Conservation (phyloP, 2,113 vertebrate genomes). For the Sceloporus undulatus region DNA sequence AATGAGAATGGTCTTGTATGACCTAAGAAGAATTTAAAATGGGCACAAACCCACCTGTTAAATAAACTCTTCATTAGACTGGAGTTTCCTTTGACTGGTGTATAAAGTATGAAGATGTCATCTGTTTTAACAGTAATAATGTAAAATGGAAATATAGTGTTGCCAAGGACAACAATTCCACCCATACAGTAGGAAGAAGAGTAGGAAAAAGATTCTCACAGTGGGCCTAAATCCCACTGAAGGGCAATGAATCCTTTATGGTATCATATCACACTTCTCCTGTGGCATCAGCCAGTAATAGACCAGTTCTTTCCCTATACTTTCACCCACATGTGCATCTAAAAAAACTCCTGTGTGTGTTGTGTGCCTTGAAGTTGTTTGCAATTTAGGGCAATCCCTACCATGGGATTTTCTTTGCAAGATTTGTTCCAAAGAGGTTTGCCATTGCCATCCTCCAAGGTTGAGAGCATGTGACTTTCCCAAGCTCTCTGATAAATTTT, state of each 20-base stretch:
- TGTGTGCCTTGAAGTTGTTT: no score
- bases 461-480: neutral
- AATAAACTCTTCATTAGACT: conserved; percentile 9
- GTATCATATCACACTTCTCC: no score
- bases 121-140: neutral
- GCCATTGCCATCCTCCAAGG: no score
- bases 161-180: neutral
- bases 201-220: neutral
- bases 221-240: neutral
- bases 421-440: no score
- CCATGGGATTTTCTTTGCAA: no score
- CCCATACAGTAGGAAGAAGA: neutral
- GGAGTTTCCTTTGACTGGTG: conserved; percentile 8
- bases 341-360: neutral
- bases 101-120: neutral
- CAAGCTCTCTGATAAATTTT: no score
- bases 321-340: neutral
- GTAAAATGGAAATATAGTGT: neutral
- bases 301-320: neutral
- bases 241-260: neutral
- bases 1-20: conserved; percentile 22
- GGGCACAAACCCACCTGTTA: conserved; percentile 4
- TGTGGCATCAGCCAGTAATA: neutral
- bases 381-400: no score
- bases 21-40: neutral